Conservation (phyloP, 2,113 vertebrate species). For the Phylloscopus trochilus region DNA sequence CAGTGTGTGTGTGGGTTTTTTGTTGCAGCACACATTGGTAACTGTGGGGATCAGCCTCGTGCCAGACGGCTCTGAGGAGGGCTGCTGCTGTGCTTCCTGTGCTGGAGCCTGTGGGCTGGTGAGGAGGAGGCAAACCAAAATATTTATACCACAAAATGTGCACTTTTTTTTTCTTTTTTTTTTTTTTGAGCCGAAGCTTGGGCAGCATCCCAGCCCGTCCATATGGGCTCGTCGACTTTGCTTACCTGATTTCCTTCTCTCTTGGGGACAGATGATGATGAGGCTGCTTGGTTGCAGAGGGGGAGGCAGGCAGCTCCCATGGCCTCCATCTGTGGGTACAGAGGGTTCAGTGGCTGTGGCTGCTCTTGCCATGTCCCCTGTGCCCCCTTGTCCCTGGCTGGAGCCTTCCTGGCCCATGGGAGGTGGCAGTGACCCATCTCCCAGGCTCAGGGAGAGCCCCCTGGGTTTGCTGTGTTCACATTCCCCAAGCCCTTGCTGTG, state of each 20-base stretch:
- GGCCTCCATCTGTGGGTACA: fast-evolving
- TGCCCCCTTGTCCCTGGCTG: not conserved
- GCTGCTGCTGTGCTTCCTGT: constrained; percentile 20
- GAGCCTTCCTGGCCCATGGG: not conserved
- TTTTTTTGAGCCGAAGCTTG: constrained; percentile 46
- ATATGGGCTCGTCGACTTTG: not conserved
- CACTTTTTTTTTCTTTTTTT: constrained; percentile 42
- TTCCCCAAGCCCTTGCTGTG: not conserved
- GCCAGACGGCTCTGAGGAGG: not conserved
- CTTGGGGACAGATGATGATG: not conserved
- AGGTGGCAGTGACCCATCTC: not conserved
- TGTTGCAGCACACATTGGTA: not conserved
- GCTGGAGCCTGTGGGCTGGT: constrained; percentile 20
- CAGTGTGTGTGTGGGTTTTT: not conserved
- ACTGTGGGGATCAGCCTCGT: not conserved
- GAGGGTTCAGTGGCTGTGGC: not conserved
- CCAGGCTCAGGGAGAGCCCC: fast-evolving
- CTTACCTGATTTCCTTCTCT: constrained; percentile 17
- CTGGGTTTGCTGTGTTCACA: fast-evolving
- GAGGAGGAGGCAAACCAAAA: constrained; percentile 52
- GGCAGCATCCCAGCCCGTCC: constrained; percentile 40
- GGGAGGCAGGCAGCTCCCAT: not conserved
- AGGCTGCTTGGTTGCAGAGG: not conserved
- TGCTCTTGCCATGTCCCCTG: not conserved
- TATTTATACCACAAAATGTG: constrained; percentile 47